Evolutionary conservation across 1,140 invertebrate species (phyloP).

Genomic region (Olivierus martensii): DNA sequence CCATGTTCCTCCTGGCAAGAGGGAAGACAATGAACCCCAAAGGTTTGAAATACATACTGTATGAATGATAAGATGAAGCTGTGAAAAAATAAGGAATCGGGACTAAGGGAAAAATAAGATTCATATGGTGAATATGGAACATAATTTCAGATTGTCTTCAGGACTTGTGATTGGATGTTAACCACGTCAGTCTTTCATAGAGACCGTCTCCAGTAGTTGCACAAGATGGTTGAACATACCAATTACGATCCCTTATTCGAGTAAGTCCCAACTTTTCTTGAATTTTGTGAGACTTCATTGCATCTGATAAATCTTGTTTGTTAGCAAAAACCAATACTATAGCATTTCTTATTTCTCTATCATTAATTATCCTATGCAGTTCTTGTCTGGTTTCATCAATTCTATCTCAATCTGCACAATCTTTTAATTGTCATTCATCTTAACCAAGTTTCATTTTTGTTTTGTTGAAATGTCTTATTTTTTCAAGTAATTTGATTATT

Average conservation of each 20-base stretch:
- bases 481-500: too few relatives aligned
- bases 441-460: too few relatives aligned
- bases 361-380: conserved; percentile 99
- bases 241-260: conserved; percentile 93
- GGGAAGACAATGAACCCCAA: too few relatives aligned
- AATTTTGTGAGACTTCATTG: conserved; percentile 99
- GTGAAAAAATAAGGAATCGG: too few relatives aligned
- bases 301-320: conserved; percentile 98
- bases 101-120: conserved; percentile 6
- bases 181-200: conserved; percentile 97
- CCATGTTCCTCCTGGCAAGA: too few relatives aligned
- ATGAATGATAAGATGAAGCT: too few relatives aligned
- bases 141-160: conserved; percentile 5
- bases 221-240: conserved; percentile 96
- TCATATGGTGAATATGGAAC: conserved; percentile 15
- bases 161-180: conserved; percentile 38
- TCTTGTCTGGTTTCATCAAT: too few relatives aligned
- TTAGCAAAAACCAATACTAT: conserved; percentile 99
- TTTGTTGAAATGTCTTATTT: too few relatives aligned
- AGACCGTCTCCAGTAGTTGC: conserved; percentile 95
- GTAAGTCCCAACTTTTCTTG: conserved; percentile 93
- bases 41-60: too few relatives aligned
- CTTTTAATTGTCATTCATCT: too few relatives aligned
- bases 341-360: conserved; percentile 98
- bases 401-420: too few relatives aligned